Conservation (phyloP, 2,888 invertebrate species). For the Ennomos erosarius region DNA sequence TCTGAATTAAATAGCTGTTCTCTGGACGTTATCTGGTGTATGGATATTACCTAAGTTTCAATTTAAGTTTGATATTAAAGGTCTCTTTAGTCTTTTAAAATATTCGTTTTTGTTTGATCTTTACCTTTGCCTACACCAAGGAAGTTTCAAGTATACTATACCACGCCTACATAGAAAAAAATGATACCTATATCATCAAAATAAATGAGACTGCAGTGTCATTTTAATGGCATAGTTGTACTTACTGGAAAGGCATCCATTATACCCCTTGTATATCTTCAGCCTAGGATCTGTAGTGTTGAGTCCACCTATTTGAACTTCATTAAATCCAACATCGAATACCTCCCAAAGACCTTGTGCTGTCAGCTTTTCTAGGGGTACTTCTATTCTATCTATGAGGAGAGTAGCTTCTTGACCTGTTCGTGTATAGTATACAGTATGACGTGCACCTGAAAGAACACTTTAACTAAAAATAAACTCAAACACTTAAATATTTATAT, state of each 20-base stretch:
- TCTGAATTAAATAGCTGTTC: no score
- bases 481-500: no score
- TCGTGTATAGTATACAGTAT: conserved; percentile 89
- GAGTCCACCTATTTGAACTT: conserved; percentile 94
- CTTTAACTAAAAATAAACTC: neutral
- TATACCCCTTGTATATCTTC: conserved; percentile 93
- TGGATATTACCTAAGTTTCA: no score
- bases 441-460: conserved; percentile 86
- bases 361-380: conserved; percentile 88
- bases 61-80: no score
- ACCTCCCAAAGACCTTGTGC: conserved; percentile 89
- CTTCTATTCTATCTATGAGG: conserved; percentile 91
- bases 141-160: no score
- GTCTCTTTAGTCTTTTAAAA: no score
- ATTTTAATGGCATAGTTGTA: conserved; percentile 38
- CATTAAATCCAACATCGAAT: conserved; percentile 89
- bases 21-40: no score
- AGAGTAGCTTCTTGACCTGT: conserved; percentile 89
- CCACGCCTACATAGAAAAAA: no score
- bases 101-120: neutral
- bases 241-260: conserved; percentile 95
- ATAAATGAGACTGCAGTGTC: no score
- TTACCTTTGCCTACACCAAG: neutral
- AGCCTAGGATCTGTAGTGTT: conserved; percentile 93
- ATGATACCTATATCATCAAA: no score